phyloP scores from a whole-genome alignment of 2,113 vertebrate species.

The Microcebus lehilahytsara region DNA sequence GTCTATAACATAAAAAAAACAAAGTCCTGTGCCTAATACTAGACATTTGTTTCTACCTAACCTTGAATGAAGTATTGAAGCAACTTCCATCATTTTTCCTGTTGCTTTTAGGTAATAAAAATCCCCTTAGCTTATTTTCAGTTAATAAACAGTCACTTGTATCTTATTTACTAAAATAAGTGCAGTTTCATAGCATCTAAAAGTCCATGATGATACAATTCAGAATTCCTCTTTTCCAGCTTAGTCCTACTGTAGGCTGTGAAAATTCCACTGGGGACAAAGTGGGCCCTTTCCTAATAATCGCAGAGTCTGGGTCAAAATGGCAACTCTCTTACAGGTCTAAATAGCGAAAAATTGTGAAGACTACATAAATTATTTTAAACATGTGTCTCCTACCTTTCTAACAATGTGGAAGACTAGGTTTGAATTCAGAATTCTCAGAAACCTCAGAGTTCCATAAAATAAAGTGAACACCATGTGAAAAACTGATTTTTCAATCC shows the following conservation, averaged over 20 bases:
- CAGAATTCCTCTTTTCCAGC: not conserved
- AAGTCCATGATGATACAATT: not conserved
- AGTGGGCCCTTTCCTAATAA: not conserved
- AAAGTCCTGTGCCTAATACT: not conserved
- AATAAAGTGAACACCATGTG: not conserved
- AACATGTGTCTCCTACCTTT: not conserved
- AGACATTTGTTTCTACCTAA: not conserved
- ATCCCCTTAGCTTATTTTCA: not conserved
- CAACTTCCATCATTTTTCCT: not conserved
- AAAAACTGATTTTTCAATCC: not conserved
- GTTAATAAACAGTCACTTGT: not conserved
- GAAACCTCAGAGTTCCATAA: not conserved
- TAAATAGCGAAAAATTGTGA: not conserved
- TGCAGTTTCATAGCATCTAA: not conserved
- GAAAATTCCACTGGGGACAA: not conserved
- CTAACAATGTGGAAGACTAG: not conserved
- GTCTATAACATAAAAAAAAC: not conserved
- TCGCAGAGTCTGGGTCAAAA: not conserved
- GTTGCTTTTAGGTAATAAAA: not conserved
- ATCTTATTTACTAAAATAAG: not conserved
- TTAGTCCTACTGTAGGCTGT: not conserved
- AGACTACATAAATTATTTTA: not conserved
- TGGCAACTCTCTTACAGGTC: not conserved
- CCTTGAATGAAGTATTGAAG: not conserved
- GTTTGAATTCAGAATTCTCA: not conserved